These are phyloP conservation scores for Nomada lathburiana DNA, from an alignment of 2,888 invertebrate genomes.

Conservation along the genomic window DNA sequence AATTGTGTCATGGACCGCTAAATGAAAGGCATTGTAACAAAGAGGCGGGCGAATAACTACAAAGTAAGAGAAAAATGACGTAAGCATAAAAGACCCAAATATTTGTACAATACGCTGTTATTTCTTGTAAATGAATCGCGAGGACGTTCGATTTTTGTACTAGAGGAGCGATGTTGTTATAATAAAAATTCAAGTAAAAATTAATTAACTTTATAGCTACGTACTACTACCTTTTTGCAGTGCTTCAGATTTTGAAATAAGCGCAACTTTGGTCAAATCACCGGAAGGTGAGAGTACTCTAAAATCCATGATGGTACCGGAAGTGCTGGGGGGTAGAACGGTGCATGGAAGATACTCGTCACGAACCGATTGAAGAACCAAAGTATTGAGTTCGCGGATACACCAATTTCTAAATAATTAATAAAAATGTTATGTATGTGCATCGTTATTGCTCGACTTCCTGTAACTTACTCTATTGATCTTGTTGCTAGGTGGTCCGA, in stretches of 20 bases:
- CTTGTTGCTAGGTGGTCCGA: conserved; percentile 76
- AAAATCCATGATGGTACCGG: neutral
- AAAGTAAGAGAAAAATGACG: conserved; percentile 24
- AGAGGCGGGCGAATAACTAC: conserved; percentile 1
- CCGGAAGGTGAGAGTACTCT: neutral
- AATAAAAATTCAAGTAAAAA: conserved; percentile 60
- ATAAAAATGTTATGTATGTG: conserved; percentile 22
- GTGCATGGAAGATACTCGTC: too few relatives aligned
- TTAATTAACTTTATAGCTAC: neutral
- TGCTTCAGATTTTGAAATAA: neutral
- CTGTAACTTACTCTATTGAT: conserved; percentile 67
- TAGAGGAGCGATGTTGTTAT: conserved; percentile 61
- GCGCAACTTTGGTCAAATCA: neutral
- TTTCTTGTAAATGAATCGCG: conserved; percentile 52
- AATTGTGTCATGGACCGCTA: neutral
- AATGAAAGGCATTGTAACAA: conserved; percentile 17
- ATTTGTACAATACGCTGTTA: conserved; percentile 56
- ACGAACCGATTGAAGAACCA: neutral
- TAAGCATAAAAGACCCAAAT: conserved; percentile 34
- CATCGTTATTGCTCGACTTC: conserved; percentile 6
- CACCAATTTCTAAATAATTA: conserved; percentile 40
- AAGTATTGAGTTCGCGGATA: neutral
- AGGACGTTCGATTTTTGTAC: conserved; percentile 64
- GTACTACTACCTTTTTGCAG: neutral
- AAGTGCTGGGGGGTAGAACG: neutral